Conservation (phyloP, 2,113 vertebrate species). For the Petrocephalus zakoni region DNA sequence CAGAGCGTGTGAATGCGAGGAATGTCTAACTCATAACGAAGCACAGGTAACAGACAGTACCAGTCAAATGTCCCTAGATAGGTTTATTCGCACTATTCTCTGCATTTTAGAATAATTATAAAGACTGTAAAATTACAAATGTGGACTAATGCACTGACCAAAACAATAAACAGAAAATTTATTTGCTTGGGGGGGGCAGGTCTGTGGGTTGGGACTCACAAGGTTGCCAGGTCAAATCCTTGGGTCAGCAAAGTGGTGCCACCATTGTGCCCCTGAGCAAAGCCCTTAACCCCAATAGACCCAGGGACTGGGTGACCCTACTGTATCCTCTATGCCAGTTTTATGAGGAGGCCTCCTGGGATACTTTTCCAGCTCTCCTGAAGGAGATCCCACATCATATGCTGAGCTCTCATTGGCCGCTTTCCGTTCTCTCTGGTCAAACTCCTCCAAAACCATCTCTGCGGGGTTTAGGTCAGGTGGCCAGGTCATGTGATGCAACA, state of each 20-base stretch:
- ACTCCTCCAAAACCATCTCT: not conserved
- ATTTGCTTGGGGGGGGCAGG: not conserved
- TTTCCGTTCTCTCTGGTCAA: not conserved
- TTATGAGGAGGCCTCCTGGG: not conserved
- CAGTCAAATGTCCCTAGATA: not conserved
- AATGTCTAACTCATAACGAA: not conserved
- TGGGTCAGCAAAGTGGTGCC: no score
- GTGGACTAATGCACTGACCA: not conserved
- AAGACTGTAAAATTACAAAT: not conserved
- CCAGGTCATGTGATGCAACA: not conserved
- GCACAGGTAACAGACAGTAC: not conserved
- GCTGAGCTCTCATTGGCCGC: not conserved
- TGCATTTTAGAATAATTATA: not conserved
- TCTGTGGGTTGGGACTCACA: not conserved
- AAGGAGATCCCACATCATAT: not conserved
- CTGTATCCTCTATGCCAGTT: not conserved
- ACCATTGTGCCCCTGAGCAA: no score
- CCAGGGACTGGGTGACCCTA: not conserved
- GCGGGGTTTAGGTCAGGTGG: not conserved
- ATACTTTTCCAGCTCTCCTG: not conserved
- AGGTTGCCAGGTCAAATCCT: not conserved
- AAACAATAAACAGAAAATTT: not conserved
- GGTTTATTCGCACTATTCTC: not conserved
- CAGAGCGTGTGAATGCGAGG: not conserved
- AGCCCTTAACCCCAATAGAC: not conserved